phyloP scores from a whole-genome alignment of 2,888 invertebrate species.

The Tachina grossa region DNA sequence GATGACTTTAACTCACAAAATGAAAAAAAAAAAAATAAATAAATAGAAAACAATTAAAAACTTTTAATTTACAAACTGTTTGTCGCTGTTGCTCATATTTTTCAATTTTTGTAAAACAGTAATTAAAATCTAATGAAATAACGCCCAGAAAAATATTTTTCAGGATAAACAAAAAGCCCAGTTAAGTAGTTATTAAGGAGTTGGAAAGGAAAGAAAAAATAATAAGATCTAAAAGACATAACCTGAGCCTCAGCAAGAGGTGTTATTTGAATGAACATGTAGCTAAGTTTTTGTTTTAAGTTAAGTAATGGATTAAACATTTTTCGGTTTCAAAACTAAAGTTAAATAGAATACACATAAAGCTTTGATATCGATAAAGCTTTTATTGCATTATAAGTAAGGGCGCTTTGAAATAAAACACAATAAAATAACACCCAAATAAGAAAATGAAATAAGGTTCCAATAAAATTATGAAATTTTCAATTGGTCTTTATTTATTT shows the following conservation, averaged over 20 bases:
- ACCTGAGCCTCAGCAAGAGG: not conserved
- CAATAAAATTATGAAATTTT: too few relatives aligned
- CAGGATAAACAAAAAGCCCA: conserved; percentile 12
- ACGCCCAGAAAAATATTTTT: conserved; percentile 36
- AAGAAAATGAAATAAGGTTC: too few relatives aligned
- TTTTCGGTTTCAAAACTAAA: too few relatives aligned
- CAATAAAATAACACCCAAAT: too few relatives aligned
- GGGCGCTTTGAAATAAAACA: too few relatives aligned
- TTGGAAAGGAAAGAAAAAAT: not conserved
- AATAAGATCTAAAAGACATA: not conserved
- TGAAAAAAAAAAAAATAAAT: not conserved
- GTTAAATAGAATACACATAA: too few relatives aligned
- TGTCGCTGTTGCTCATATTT: conserved; percentile 31
- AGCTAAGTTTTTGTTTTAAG: too few relatives aligned
- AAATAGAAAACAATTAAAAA: conserved; percentile 54
- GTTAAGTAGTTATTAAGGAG: not conserved
- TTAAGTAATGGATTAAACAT: too few relatives aligned
- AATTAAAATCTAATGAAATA: conserved; percentile 69
- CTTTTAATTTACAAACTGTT: conserved; percentile 26
- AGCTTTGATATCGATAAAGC: too few relatives aligned
- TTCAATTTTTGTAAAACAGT: conserved; percentile 56
- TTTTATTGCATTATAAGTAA: too few relatives aligned
- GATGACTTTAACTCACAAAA: conserved; percentile 12
- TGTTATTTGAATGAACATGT: conserved; percentile 18
- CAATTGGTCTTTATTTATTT: too few relatives aligned